phyloP scores from a whole-genome alignment of 2,113 vertebrate genomes.

The Phrynocephalus versicolor region DNA sequence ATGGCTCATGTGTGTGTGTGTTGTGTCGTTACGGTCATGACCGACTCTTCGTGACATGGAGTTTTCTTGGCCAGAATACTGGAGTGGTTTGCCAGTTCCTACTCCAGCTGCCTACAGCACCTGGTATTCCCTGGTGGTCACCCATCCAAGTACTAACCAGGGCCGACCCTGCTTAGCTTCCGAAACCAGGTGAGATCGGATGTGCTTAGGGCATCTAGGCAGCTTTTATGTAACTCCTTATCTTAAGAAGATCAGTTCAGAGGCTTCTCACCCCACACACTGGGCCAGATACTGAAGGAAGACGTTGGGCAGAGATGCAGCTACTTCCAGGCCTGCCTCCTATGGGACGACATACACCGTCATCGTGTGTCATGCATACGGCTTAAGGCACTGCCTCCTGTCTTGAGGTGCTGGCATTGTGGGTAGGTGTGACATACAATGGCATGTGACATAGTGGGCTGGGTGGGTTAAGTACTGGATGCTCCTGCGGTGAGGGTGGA shows the following conservation, averaged over 20 bases:
- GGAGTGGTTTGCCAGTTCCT: too few species aligned
- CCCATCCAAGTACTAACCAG: too few species aligned
- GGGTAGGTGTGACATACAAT: background rate
- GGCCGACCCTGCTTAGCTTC: too few species aligned
- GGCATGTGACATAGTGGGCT: background rate
- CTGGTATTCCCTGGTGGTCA: too few species aligned
- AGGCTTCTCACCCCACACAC: background rate
- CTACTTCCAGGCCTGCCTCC: background rate
- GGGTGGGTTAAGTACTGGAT: background rate
- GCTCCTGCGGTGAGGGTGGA: background rate
- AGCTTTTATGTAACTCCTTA: too few species aligned
- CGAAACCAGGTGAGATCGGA: too few species aligned
- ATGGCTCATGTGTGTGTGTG: too few species aligned
- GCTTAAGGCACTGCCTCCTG: slow-evolving; percentile 32
- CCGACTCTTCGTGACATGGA: too few species aligned
- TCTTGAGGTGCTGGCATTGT: slow-evolving; percentile 15
- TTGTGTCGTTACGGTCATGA: too few species aligned
- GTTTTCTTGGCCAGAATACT: background rate
- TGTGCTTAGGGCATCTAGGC: too few species aligned
- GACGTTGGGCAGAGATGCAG: background rate
- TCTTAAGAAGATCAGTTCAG: too few species aligned
- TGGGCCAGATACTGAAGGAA: background rate
- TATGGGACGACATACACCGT: background rate
- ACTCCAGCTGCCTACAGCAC: too few species aligned
- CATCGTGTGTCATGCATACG: background rate